Conservation (phyloP, 2,797 vertebrate genomes). For the Neosilurus mollespiculum region DNA sequence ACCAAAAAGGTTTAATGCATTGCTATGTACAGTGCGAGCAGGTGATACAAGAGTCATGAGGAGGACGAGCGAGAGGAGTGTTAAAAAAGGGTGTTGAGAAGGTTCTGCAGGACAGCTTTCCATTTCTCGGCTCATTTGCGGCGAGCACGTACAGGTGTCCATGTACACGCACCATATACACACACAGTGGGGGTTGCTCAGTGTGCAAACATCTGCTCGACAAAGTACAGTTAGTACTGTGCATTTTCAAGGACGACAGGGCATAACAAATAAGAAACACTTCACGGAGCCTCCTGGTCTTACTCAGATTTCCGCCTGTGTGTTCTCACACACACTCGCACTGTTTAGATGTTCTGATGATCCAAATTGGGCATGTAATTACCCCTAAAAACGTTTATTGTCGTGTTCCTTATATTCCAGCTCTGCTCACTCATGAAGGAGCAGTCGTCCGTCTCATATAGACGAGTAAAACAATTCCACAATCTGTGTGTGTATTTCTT, state of each 20-base stretch:
- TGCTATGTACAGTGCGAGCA: not conserved
- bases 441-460: not conserved
- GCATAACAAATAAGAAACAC: constrained; percentile 20
- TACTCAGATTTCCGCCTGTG: not conserved
- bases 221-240: constrained; percentile 37
- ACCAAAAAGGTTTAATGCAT: not conserved
- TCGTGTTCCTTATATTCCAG: not conserved
- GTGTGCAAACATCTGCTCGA: constrained; percentile 45
- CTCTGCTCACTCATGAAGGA: not conserved
- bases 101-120: constrained; percentile 50
- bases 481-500: not conserved
- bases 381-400: not conserved
- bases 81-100: not conserved
- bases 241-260: constrained; percentile 49
- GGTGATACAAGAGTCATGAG: constrained; percentile 19
- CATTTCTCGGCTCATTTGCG: constrained; percentile 58
- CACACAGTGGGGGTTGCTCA: constrained; percentile 30
- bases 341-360: not conserved
- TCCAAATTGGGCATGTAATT: not conserved
- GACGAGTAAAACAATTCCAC: not conserved
- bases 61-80: constrained; percentile 12
- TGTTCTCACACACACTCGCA: not conserved
- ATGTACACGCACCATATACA: not conserved
- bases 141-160: constrained; percentile 48
- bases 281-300: constrained; percentile 9